A percentile compares a stretch with the other conserved stretches of the same genome.
Conservation (phyloP, 2,888 invertebrate genomes). For the Cephalotes varians region DNA sequence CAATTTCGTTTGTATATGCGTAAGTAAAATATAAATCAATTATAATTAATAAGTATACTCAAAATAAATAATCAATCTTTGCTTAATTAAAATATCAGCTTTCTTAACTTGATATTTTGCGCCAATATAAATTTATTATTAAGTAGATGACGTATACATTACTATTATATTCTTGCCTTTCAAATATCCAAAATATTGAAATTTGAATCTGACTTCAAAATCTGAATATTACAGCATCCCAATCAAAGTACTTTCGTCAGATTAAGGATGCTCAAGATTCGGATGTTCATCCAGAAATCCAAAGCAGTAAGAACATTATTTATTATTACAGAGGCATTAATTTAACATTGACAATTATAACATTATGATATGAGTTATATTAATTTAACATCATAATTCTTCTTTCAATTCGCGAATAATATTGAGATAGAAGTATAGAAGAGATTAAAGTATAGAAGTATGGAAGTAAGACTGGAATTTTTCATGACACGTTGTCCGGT, state of each 20-base stretch:
- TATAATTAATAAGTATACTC: not conserved
- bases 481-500: slow-evolving; percentile 4
- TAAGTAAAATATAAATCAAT: not conserved
- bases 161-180: not conserved
- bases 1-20: not conserved
- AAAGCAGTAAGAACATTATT: not conserved
- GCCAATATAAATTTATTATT: not conserved
- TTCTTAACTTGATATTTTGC: not conserved
- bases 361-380: not conserved
- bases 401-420: not conserved
- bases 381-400: not conserved
- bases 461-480: slow-evolving; percentile 4
- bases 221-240: not conserved
- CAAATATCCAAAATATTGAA: not conserved
- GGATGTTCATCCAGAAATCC: not conserved
- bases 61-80: not conserved
- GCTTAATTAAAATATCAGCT: not conserved
- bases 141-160: not conserved
- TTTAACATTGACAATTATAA: not conserved
- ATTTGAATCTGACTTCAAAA: not conserved
- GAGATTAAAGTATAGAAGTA: not conserved
- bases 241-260: not conserved
- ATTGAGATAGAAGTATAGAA: no score
- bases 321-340: not conserved
- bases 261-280: not conserved